A percentile compares a stretch with the other conserved stretches of the same genome.
These are phyloP conservation scores for Lichenostomus cassidix DNA, from an alignment of 2,113 vertebrate genomes.

Conservation along the genomic window DNA sequence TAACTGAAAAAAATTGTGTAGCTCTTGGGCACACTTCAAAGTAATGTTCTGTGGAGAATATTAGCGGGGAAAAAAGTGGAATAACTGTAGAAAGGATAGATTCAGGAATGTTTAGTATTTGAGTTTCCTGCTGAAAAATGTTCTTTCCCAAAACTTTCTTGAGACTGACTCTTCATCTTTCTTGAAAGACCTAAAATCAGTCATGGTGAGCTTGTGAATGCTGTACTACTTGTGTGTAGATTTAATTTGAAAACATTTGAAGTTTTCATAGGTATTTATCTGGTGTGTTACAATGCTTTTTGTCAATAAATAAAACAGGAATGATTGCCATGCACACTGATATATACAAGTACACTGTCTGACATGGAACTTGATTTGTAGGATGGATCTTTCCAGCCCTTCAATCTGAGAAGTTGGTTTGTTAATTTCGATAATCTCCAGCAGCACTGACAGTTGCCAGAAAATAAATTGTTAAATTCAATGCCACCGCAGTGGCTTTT, in stretches of 20 bases:
- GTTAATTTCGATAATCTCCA: background rate
- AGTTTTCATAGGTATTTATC: background rate
- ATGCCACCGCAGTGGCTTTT: background rate
- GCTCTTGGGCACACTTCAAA: background rate
- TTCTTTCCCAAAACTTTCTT: background rate
- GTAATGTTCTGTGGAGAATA: background rate
- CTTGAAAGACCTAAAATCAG: background rate
- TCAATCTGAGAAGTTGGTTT: background rate
- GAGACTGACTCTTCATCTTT: background rate
- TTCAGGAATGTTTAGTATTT: background rate
- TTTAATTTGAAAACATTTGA: background rate
- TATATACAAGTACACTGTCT: fast-evolving
- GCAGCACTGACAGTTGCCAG: background rate
- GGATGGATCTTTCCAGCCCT: background rate
- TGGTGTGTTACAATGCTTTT: background rate
- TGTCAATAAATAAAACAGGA: background rate
- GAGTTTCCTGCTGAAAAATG: background rate
- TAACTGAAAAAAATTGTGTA: background rate
- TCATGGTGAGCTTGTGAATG: background rate
- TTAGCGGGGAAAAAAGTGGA: background rate
- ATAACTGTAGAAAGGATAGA: background rate
- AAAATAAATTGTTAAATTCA: background rate
- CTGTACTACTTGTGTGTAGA: background rate
- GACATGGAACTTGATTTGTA: background rate
- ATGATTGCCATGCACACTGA: background rate